Conservation (phyloP, 2,113 vertebrate species). For the Dicaeum eximium region DNA sequence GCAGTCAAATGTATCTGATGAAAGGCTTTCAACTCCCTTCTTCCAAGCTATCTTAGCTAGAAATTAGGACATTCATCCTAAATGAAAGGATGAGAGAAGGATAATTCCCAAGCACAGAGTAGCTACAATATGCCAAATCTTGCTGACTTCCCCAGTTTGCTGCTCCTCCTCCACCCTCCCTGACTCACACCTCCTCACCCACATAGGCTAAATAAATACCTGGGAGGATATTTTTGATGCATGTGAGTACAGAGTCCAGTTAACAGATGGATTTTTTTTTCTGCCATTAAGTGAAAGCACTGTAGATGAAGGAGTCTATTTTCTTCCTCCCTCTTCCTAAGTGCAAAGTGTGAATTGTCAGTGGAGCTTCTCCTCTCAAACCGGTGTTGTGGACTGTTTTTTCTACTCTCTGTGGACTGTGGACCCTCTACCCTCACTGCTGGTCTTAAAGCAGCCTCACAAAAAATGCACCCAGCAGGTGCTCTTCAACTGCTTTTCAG, state of each 20-base stretch:
- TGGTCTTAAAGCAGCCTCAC: background rate
- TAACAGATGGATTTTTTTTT: background rate
- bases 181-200: background rate
- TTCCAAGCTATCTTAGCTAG: background rate
- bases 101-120: background rate
- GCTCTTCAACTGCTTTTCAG: background rate
- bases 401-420: too few relatives aligned
- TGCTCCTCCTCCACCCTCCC: background rate
- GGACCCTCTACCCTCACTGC: too few relatives aligned
- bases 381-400: background rate
- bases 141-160: background rate
- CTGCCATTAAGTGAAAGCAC: background rate
- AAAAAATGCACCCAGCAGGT: background rate
- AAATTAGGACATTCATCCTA: background rate
- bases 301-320: background rate
- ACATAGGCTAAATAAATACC: background rate
- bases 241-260: background rate
- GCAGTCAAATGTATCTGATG: background rate
- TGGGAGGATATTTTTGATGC: background rate
- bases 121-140: background rate
- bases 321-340: background rate
- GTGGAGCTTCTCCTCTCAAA: background rate
- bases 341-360: background rate
- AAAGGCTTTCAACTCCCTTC: background rate
- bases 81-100: background rate